Conservation (phyloP, 2,888 invertebrate species). For the Scaeva pyrastri region DNA sequence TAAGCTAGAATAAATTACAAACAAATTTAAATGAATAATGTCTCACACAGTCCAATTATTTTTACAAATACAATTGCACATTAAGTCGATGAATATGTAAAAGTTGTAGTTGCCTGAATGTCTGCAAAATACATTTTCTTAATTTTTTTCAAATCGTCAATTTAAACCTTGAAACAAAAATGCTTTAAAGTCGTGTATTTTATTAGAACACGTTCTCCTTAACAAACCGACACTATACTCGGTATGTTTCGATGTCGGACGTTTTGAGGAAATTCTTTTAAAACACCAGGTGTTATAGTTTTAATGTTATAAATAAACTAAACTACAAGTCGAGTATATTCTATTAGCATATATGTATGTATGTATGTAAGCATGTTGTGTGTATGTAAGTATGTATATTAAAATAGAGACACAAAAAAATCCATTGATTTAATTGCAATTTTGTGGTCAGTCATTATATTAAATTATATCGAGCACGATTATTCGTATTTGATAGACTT, state of each 20-base stretch:
- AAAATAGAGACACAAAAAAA: background rate
- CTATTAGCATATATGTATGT: no score
- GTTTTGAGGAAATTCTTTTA: conserved; percentile 32
- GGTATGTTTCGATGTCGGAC: conserved; percentile 1
- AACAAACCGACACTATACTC: background rate
- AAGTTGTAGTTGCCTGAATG: conserved; percentile 7
- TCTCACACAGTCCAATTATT: background rate
- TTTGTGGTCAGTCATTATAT: conserved; percentile 18
- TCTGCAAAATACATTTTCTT: background rate
- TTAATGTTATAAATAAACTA: conserved; percentile 19
- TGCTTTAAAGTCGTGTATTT: conserved; percentile 3
- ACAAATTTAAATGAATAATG: conserved; percentile 3
- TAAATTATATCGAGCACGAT: conserved; percentile 3
- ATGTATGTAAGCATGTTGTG: no score
- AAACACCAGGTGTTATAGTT: conserved; percentile 46
- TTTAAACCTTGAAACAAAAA: conserved; percentile 20
- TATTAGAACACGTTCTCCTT: conserved; percentile 3
- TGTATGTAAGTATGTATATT: background rate
- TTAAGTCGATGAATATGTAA: no score
- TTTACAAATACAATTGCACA: background rate
- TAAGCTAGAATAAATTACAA: background rate
- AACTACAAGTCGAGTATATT: background rate
- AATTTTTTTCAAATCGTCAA: background rate
- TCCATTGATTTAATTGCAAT: conserved; percentile 23
- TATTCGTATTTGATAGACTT: background rate